phyloP scores from a whole-genome alignment of 2,888 invertebrate species.

The Heteromyza rotundicornis region DNA sequence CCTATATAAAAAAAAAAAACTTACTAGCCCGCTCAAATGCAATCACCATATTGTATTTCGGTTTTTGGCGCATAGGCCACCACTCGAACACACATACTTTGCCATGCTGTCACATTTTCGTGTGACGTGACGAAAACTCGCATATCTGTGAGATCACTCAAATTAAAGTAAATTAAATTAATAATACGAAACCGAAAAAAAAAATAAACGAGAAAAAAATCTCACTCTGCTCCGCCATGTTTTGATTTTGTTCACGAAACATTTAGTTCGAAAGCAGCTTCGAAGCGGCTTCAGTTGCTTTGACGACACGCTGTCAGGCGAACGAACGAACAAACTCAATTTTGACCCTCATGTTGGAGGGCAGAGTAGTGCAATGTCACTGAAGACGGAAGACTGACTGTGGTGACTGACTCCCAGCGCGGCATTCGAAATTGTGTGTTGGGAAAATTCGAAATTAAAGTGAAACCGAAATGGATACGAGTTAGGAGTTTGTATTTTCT shows the following conservation, averaged over 20 bases:
- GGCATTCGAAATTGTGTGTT: background rate
- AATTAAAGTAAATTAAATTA: conserved; percentile 28
- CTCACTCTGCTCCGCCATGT: background rate
- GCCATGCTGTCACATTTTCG: conserved; percentile 7
- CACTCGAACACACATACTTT: too few relatives aligned
- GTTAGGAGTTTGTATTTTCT: background rate
- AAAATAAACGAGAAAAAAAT: background rate
- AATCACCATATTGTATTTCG: too few relatives aligned
- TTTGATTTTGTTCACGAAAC: background rate
- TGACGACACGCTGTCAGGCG: conserved; percentile 10
- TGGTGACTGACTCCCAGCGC: too few relatives aligned
- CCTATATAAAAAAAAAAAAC: too few relatives aligned
- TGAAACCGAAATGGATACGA: background rate
- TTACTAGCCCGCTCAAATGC: too few relatives aligned
- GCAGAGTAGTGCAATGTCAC: conserved; percentile 2
- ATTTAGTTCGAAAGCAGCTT: background rate
- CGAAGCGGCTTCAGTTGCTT: background rate
- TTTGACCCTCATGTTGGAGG: conserved; percentile 26
- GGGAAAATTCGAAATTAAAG: background rate
- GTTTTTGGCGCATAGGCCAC: too few relatives aligned
- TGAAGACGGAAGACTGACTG: background rate
- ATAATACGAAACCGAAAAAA: conserved; percentile 6
- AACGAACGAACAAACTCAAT: conserved; percentile 3
- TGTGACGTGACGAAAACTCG: background rate
- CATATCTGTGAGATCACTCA: conserved; percentile 3